A percentile compares a stretch with the other conserved stretches of the same genome.
phyloP scores from a whole-genome alignment of 2,113 vertebrate genomes.

The Lepus timidus region DNA sequence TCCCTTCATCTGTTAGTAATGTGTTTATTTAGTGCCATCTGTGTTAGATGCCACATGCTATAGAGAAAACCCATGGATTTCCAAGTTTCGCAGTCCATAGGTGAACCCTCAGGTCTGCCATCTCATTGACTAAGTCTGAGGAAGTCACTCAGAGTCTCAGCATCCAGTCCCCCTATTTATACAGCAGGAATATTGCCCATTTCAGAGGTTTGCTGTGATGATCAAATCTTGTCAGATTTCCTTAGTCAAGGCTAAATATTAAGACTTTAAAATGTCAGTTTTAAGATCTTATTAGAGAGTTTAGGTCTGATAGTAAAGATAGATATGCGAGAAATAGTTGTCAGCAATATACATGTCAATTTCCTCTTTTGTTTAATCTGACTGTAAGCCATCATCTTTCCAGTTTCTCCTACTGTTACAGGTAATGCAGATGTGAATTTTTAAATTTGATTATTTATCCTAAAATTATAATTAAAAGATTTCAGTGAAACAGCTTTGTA shows the following conservation, averaged over 20 bases:
- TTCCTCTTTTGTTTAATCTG: not conserved
- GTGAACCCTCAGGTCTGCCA: not conserved
- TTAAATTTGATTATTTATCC: slow-evolving; percentile 35
- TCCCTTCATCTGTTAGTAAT: not conserved
- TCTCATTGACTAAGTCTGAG: not conserved
- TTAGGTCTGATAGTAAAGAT: not conserved
- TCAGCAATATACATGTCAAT: too few species aligned
- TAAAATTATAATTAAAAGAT: slow-evolving; percentile 8
- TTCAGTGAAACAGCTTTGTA: not conserved
- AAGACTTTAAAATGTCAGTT: not conserved
- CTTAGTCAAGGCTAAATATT: not conserved
- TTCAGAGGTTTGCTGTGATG: not conserved
- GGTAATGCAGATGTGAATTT: slow-evolving; percentile 13
- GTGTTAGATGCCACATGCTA: not conserved
- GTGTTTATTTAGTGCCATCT: not conserved
- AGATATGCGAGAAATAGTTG: not conserved
- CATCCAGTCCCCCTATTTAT: not conserved
- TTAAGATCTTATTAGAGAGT: not conserved
- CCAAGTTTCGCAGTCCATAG: not conserved
- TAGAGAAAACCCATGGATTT: not conserved
- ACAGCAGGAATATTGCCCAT: not conserved
- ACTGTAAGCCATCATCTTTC: not conserved
- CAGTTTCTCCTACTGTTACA: not conserved
- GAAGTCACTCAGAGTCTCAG: not conserved
- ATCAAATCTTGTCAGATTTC: not conserved